Base-by-base conservation (phyloP, 2,888 invertebrate genomes). In the Coremacera marginata region DNA sequence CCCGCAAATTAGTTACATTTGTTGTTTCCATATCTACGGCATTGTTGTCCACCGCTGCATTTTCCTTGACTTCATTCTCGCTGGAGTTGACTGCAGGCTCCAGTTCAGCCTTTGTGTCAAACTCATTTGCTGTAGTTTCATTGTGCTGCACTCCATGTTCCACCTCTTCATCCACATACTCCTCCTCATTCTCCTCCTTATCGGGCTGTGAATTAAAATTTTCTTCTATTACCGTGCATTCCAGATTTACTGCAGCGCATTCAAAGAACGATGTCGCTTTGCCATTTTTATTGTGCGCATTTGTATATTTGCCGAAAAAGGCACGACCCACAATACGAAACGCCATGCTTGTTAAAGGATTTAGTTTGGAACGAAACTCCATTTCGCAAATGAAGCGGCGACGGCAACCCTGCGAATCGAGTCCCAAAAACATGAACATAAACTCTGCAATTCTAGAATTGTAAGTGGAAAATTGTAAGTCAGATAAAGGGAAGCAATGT, bases 311-410 rank as follows among this genome's bases (percentile, higher is more conserved):
- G 57, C 83, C 84, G 77, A 89, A 89, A 78, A 89, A 84, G 7
- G 87, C 87, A 11, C 84, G 86, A 3, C 89, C 89, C n/a, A 89
- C 83, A 44, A 89, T 84, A 19, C 88, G 86, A 80, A 89, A 89
- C 8, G 87, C 88, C 86, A 89, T 86, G 76, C 86, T 83, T 3
- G 87, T 87, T 57, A 89, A 70, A 11, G 89, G 86, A 84, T 88
- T 90, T 9, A 83, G 79, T 77, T 88, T 88, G 2, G 90, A 88
- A 37, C 88, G 89, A 79, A 89, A 90, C 80, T 91, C 90, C 82
- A 90, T 89, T 86, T 91, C 90, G 78, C 91, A 91, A 9, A 91
- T 88, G 81, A 91, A 91, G 77, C 90, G 89, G 78, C 88, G 90
- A 79, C 89, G 90, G 77, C 91, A 91, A 7, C 88, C 87, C 9